A percentile compares a stretch with the other conserved stretches of the same genome.
phyloP scores from a whole-genome alignment of 2,113 vertebrate species.

The Channa argus region DNA sequence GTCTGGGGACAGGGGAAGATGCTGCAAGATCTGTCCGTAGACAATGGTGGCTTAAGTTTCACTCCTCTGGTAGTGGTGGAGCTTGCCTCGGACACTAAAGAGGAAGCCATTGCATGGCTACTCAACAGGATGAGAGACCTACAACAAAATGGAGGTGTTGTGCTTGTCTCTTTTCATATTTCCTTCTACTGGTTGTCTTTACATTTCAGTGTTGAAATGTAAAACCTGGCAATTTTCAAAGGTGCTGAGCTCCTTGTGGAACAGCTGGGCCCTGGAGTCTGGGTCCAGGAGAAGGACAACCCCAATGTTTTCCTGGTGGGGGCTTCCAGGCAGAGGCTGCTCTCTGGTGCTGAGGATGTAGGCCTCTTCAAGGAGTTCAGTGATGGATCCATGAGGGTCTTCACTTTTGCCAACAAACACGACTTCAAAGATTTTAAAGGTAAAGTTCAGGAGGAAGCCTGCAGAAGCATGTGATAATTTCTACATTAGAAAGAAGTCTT shows the following conservation, averaged over 20 bases:
- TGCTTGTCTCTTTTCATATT: background rate
- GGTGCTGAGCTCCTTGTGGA: conserved; percentile 91
- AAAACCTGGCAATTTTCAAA: conserved; percentile 54
- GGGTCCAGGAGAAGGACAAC: conserved; percentile 77
- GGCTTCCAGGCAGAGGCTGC: conserved; percentile 85
- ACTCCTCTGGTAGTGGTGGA: conserved; percentile 91
- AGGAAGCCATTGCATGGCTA: conserved; percentile 91
- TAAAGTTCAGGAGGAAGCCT: conserved; percentile 55
- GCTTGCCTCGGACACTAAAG: conserved; percentile 85
- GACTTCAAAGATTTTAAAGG: conserved; percentile 91
- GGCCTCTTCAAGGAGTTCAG: conserved; percentile 93
- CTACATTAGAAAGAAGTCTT: too few species aligned
- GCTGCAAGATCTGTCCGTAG: conserved; percentile 77
- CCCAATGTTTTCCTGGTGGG: conserved; percentile 90
- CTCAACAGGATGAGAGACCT: conserved; percentile 86
- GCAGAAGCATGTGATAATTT: background rate
- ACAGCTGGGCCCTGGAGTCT: conserved; percentile 77
- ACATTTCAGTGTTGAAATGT: background rate
- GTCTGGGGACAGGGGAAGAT: conserved; percentile 71
- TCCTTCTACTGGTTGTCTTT: background rate
- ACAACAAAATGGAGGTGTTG: conserved; percentile 89
- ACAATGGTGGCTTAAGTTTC: conserved; percentile 81
- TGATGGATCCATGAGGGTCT: conserved; percentile 92
- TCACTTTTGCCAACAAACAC: conserved; percentile 88
- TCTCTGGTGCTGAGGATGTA: conserved; percentile 90